Evolutionary conservation across 1,140 invertebrate genomes (phyloP).

Genomic region (Ptiloglossa arizonensis): DNA sequence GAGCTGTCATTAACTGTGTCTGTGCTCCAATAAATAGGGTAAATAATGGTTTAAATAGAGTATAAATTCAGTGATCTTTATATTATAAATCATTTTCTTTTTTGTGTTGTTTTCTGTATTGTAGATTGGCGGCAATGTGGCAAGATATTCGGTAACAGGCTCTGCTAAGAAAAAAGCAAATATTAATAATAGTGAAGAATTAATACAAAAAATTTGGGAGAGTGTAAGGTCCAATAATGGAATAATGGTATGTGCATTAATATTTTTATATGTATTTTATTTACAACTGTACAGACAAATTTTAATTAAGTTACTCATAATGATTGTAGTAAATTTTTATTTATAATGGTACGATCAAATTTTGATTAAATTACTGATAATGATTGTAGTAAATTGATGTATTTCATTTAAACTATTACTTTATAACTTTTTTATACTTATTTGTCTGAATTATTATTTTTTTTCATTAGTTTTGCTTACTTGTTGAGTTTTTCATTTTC

Average conservation of each 20-base stretch:
- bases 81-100: slow-evolving; percentile 16
- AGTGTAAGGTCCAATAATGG: slow-evolving; percentile 95
- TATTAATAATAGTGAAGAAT: slow-evolving; percentile 90
- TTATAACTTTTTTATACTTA: too few species aligned
- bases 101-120: slow-evolving; percentile 34
- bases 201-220: slow-evolving; percentile 96
- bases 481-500: too few species aligned
- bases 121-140: slow-evolving; percentile 85
- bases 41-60: slow-evolving; percentile 51
- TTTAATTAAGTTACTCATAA: too few species aligned
- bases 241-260: slow-evolving; percentile 89
- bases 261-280: background rate
- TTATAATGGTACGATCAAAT: too few species aligned
- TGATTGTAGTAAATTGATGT: too few species aligned
- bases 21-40: slow-evolving; percentile 94
- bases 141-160: slow-evolving; percentile 84
- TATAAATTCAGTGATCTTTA: slow-evolving; percentile 1
- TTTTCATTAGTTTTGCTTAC: too few species aligned
- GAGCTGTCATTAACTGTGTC: slow-evolving; percentile 95
- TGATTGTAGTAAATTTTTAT: too few species aligned
- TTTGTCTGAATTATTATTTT: too few species aligned
- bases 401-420: too few species aligned
- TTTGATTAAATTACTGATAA: too few species aligned
- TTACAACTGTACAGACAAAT: too few species aligned
- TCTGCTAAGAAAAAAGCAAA: slow-evolving; percentile 89